Evolutionary conservation across 2,797 vertebrate species (phyloP).

Genomic region (Leuciscus waleckii): DNA sequence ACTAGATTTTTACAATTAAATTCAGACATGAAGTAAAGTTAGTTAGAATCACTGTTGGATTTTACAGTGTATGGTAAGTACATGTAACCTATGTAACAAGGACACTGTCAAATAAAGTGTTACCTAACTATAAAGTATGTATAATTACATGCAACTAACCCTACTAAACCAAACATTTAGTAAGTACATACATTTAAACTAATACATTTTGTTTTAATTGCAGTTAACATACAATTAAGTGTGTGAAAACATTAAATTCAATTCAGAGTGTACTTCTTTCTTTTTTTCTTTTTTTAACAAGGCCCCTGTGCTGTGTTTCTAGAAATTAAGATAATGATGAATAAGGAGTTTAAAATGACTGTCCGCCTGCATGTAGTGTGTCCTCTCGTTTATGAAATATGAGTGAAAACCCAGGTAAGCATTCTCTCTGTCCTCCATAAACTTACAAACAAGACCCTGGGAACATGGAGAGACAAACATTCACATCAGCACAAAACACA

Average conservation of each 20-base stretch:
- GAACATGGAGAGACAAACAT: slow-evolving; percentile 62
- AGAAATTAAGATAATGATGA: slow-evolving; percentile 5
- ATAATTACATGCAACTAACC: too few species aligned
- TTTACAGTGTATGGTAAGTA: too few species aligned
- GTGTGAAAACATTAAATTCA: not conserved
- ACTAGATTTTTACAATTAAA: too few species aligned
- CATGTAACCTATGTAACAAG: too few species aligned
- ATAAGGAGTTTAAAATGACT: not conserved
- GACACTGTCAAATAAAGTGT: too few species aligned
- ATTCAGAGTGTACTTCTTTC: not conserved
- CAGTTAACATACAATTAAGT: not conserved
- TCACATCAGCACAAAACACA: slow-evolving; percentile 66
- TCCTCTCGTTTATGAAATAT: slow-evolving; percentile 60
- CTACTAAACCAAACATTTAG: too few species aligned
- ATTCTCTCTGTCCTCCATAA: slow-evolving; percentile 52
- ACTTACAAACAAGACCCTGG: slow-evolving; percentile 56
- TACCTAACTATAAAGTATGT: too few species aligned
- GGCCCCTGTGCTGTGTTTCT: not conserved
- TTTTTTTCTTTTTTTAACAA: not conserved
- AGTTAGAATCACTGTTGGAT: too few species aligned
- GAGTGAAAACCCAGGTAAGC: slow-evolving; percentile 68
- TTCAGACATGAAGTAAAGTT: too few species aligned
- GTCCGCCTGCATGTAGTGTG: not conserved
- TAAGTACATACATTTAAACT: not conserved
- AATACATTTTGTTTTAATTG: not conserved